Conservation (phyloP, 2,797 vertebrate species). For the Netta rufina region DNA sequence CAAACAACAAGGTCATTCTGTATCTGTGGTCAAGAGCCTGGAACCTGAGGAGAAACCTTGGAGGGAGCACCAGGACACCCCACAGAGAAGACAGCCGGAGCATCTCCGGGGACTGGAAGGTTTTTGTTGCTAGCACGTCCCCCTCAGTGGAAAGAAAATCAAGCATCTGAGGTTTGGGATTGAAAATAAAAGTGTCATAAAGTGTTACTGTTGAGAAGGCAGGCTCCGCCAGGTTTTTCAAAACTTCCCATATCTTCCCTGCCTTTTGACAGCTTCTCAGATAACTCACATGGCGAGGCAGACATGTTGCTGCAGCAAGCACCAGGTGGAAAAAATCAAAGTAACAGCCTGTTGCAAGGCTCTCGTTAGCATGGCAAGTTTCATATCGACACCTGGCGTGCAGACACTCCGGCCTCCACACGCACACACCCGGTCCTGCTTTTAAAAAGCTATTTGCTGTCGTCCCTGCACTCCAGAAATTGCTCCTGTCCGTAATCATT, state of each 20-base stretch:
- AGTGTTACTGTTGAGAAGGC: conserved; percentile 73
- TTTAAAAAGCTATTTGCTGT: not conserved
- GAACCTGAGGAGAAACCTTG: not conserved
- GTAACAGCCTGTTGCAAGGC: conserved; percentile 52
- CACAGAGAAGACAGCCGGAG: not conserved
- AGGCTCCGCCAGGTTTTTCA: conserved; percentile 69
- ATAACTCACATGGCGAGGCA: conserved; percentile 73
- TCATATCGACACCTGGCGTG: conserved; percentile 55
- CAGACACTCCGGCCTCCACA: not conserved
- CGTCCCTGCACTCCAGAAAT: not conserved
- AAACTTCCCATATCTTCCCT: conserved; percentile 74
- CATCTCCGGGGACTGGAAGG: not conserved
- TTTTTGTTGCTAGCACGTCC: not conserved
- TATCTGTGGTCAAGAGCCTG: not conserved
- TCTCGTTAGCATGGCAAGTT: conserved; percentile 50
- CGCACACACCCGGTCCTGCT: not conserved
- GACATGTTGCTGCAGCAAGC: conserved; percentile 57
- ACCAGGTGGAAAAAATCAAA: conserved; percentile 78
- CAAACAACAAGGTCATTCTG: not conserved
- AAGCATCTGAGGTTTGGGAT: conserved; percentile 66
- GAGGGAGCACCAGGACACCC: not conserved
- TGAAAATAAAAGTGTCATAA: conserved; percentile 74
- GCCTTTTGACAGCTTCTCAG: conserved; percentile 79
- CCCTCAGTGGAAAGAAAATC: conserved; percentile 2
- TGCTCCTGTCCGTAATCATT: not conserved